Conservation (phyloP, 2,113 vertebrate genomes). For the Panurus biarmicus region DNA sequence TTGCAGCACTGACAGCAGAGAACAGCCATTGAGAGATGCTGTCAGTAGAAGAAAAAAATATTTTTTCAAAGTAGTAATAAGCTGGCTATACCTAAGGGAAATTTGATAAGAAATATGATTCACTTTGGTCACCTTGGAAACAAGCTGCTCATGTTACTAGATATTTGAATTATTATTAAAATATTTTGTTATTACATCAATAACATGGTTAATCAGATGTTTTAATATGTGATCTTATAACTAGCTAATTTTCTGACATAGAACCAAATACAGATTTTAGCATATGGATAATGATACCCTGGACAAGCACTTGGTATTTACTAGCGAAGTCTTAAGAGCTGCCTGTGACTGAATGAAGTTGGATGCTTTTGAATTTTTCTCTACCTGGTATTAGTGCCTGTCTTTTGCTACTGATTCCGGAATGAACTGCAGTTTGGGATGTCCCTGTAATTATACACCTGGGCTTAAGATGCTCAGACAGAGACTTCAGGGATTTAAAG, state of each 20-base stretch:
- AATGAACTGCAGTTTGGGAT: background rate
- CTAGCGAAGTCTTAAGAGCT: background rate
- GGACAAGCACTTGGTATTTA: background rate
- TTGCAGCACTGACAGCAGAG: background rate
- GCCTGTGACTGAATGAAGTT: background rate
- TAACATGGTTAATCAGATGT: background rate
- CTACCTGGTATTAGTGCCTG: background rate
- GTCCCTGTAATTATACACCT: background rate
- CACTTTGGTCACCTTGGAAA: slow-evolving; percentile 39
- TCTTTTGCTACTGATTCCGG: background rate
- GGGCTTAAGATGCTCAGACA: background rate
- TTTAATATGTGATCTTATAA: background rate
- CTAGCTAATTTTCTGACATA: background rate
- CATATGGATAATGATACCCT: background rate
- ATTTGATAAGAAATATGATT: background rate
- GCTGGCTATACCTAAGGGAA: background rate
- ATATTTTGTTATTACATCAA: slow-evolving; percentile 6
- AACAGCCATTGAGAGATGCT: background rate
- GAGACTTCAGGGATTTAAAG: background rate
- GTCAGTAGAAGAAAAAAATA: background rate
- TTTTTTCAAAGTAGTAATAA: slow-evolving; percentile 26
- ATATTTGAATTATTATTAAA: slow-evolving; percentile 8
- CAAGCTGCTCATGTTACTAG: slow-evolving; percentile 14
- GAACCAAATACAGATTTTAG: background rate
- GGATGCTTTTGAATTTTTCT: background rate